Evolutionary conservation across 1,140 invertebrate genomes (phyloP).

Genomic region (Venturia canescens): DNA sequence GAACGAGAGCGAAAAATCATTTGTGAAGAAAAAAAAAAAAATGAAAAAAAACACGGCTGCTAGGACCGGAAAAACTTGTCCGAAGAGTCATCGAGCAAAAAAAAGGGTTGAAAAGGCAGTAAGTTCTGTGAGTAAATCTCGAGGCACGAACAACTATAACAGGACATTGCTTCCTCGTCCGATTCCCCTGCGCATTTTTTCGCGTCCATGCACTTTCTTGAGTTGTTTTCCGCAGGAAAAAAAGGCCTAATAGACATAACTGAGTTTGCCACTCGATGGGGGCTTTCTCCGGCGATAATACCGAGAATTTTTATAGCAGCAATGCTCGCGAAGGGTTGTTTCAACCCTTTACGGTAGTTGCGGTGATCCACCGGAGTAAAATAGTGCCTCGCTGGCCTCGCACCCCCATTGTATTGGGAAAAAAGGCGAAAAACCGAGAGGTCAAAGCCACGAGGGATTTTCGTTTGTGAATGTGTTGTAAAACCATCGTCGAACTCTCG

Average conservation of each 20-base stretch:
- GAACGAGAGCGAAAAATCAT: not conserved
- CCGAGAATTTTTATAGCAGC: conserved; percentile 12
- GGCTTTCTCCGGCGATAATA: conserved; percentile 16
- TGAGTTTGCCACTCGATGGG: no score
- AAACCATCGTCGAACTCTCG: not conserved
- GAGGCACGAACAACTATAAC: not conserved
- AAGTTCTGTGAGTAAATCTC: not conserved
- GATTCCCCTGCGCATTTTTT: not conserved
- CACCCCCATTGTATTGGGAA: conserved; percentile 11
- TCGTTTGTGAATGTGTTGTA: conserved; percentile 5
- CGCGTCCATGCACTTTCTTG: not conserved
- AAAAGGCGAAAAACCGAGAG: conserved; percentile 38
- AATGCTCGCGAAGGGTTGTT: not conserved
- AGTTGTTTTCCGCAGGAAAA: no score
- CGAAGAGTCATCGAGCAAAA: not conserved
- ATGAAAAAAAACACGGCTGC: no score
- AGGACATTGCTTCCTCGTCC: not conserved
- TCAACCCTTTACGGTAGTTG: conserved; percentile 57
- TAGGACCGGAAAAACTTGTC: not conserved
- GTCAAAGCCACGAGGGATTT: conserved; percentile 42
- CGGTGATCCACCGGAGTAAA: conserved; percentile 17
- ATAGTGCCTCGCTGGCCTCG: not conserved
- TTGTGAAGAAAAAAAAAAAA: not conserved
- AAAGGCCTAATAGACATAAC: no score
- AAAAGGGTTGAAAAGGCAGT: conserved; percentile 7